Evolutionary conservation across 2,797 vertebrate species (phyloP), one percentile per base, ranked within the genome.

Genomic region (Leptoclinus maculatus): DNA sequence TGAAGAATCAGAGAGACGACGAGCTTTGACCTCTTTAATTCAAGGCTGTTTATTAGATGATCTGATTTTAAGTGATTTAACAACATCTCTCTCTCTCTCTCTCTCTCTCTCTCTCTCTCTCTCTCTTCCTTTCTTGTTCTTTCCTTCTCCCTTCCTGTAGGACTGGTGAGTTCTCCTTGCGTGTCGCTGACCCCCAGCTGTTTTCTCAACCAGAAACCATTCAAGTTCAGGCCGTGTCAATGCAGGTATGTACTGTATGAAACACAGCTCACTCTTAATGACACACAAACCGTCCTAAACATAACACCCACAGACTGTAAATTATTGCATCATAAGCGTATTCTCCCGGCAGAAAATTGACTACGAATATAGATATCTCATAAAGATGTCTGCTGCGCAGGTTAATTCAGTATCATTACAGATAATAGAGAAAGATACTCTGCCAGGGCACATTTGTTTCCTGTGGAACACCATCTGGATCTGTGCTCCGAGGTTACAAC

Each of bases 171-270:
- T 92, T 94, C 68, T 39, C 36, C 19, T 1, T 94, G 53, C 90
- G 85, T 12, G 88, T 82, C 0, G 62, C 86, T 1, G 93, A 93
- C 72, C 88, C 90, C 1, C 88, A 93, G 85, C 84, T 93, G 10
- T 84, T 84, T 21, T 93, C 93, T 36, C 75, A 83, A 13, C 49
- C 85, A 0, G 27, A 82, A 56, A 80, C 71, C 0, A n/a, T 93
- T 51, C 83, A 71, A 2, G 88, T 93, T 25, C 92, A 86, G 13
- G 90, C 79, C 0, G 83, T 93, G 5, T 93, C 93, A 0, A 66
- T 88, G 86, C 90, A 93, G 93, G 93, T 93, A 78, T 91, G 92
- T 92, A 79, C 32, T 0, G 27, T 36, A 29, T 1, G 3, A 8
- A 21, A 63, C 39, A 51, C 2, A 58, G 1, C 1, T 51, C 10